Evolutionary conservation across 2,888 invertebrate species (phyloP), one percentile per base, ranked within the genome.

Genomic region (Sericinus montela): DNA sequence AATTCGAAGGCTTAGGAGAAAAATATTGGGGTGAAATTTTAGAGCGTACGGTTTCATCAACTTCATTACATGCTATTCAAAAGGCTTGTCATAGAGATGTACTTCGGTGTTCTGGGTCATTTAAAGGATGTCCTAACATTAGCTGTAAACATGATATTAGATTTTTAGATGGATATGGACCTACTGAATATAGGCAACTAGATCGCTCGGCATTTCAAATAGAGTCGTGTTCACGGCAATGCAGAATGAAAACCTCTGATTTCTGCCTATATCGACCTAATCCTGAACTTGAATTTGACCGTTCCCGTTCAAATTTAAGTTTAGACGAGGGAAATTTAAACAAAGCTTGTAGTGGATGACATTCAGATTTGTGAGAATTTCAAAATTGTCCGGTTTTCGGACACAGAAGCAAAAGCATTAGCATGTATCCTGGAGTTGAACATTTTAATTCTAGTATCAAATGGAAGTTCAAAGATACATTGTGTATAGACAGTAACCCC

Each of bases 11-110:
- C 0, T 82, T 93, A 0, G 92, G 92, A 13, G 93, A 93, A 73
- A 93, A 93, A 71, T 93, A 93, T 67, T 93, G 93, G 93, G 93
- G 93, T 16, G 94, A 94, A 83, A 94, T 94, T 63, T 81, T 95
- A 58, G 94, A 95, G 72, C 88, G 94, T 6, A 94, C 94, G 0
- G 92, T 94, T 7, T 94, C 94, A 37, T 93, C 94, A 1, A 92
- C 91, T 49, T 94, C 94, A 41, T 85, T 95, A 37, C 94, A 94
- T 65, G 93, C 93, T 25, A 89, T 93, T 57, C 92, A 92, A 64
- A 89, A 89, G 62, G 76, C 85, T 28, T 89, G 88, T 39, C 86
- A 88, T 42, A 72, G 87, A 60, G 89, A 88, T 50, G 75, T 76
- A 11, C 62, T 81, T 19, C 66, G 83, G 53, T 89, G 81, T 57